Percentiles rank a stretch among this genome's conserved stretches.
Evolutionary conservation across 23 tunicate species (phyloP).

Genomic region (Botrylloides violaceus): DNA sequence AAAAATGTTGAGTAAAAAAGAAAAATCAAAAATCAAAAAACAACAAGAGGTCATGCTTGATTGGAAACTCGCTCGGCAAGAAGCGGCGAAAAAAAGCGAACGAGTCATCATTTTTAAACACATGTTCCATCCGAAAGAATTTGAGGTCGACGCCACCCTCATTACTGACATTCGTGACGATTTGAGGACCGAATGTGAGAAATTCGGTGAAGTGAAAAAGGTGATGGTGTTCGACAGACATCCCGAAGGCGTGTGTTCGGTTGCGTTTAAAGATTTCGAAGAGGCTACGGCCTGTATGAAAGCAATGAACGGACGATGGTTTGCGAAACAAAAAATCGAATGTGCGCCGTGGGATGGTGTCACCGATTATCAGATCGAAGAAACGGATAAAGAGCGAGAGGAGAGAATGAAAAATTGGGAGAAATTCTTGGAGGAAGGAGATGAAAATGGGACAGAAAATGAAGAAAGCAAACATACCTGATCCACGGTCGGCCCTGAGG

Average conservation of each 20-base stretch:
- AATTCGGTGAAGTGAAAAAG: slow-evolving; percentile 81
- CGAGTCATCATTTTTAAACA: slow-evolving; percentile 72
- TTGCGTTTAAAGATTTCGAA: slow-evolving; percentile 71
- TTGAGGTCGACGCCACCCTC: slow-evolving; percentile 62
- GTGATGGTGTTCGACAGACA: slow-evolving; percentile 91
- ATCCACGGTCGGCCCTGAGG: no score
- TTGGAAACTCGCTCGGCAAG: slow-evolving; percentile 72
- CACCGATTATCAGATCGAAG: slow-evolving; percentile 82
- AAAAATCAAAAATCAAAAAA: slow-evolving; percentile 55
- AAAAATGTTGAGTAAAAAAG: slow-evolving; percentile 84
- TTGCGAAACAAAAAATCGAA: slow-evolving; percentile 33
- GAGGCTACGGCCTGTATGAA: slow-evolving; percentile 45
- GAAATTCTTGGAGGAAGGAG: slow-evolving; percentile 33
- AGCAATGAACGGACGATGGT: slow-evolving; percentile 72
- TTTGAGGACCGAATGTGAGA: slow-evolving; percentile 71
- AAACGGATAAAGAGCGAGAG: slow-evolving; percentile 80
- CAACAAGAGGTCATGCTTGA: slow-evolving; percentile 47
- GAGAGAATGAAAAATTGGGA: slow-evolving; percentile 71
- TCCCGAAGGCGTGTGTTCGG: slow-evolving; percentile 91
- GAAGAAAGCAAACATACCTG: no score
- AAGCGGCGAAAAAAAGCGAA: slow-evolving; percentile 47
- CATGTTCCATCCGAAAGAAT: slow-evolving; percentile 71
- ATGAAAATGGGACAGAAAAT: slow-evolving; percentile 10
- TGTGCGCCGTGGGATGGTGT: slow-evolving; percentile 69
- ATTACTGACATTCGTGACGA: slow-evolving; percentile 77